These are phyloP conservation scores for Melipona beecheii DNA, from an alignment of 2,888 invertebrate species.

Conservation along the genomic window DNA sequence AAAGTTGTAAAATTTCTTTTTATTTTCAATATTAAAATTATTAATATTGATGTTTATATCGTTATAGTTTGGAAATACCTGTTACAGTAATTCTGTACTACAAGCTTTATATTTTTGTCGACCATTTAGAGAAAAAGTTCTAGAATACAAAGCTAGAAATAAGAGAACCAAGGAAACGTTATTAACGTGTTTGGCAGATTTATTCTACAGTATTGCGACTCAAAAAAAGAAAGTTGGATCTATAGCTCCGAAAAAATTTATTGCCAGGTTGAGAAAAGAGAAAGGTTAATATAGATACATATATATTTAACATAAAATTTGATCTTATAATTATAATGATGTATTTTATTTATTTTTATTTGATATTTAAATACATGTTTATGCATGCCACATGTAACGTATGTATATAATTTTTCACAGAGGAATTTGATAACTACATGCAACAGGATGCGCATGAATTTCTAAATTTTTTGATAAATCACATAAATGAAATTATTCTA, in stretches of 20 bases:
- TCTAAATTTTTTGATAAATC: conserved; percentile 99
- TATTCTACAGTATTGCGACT: conserved; percentile 99
- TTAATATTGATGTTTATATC: conserved; percentile 19
- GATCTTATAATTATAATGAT: background rate
- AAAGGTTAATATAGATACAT: conserved; percentile 89
- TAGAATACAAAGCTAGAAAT: conserved; percentile 98
- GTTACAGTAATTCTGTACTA: conserved; percentile 99
- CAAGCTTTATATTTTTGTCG: conserved; percentile 99
- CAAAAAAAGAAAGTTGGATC: conserved; percentile 99
- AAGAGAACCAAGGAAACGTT: conserved; percentile 98
- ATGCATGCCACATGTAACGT: background rate
- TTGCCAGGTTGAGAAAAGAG: conserved; percentile 98
- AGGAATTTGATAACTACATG: conserved; percentile 99
- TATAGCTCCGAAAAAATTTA: conserved; percentile 99
- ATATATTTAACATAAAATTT: conserved; percentile 2
- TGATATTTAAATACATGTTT: background rate
- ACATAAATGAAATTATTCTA: conserved; percentile 98
- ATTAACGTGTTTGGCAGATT: conserved; percentile 98
- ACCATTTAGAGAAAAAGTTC: conserved; percentile 98
- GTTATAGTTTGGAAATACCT: conserved; percentile 99
- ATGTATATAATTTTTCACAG: conserved; percentile 85
- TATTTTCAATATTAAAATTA: conserved; percentile 26
- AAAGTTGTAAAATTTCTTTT: background rate
- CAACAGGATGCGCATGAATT: conserved; percentile 99
- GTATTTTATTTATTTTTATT: background rate